Evolutionary conservation across 2,797 vertebrate species (phyloP), one percentile per base, ranked within the genome.

Genomic region (Pseudomugil tenellus): DNA sequence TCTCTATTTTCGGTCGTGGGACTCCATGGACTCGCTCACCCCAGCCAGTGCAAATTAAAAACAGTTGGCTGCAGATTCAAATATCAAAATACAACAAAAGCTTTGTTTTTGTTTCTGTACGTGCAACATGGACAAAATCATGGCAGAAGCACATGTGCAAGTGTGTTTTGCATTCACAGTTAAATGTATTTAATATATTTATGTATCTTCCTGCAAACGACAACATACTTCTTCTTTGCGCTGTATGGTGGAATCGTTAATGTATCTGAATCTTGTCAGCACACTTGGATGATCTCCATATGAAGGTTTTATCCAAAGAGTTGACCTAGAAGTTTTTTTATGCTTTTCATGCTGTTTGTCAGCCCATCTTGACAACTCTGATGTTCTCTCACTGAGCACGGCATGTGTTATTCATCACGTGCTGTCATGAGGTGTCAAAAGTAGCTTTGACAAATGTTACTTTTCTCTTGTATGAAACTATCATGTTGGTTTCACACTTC

Each of bases 1-100:
- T 70, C 77, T 81, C 84, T 89, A 87, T 89, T 90, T 88, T 80
- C 25, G 41, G 86, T 91, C 87, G 88, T 87, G 77, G 61, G 81
- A 87, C 86, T 86, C 54, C 11, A 21, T 84, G 87, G n/a, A 89
- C 89, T 59, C 49, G 9, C 55, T 91, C 85, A 90, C 85, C 87
- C 76, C 58, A 52, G 74, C 67, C 63, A 23, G 59, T 35, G 58
- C 74, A 81, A 84, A 88, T 77, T 35, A 74, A 79, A 85, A 86
- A 74, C 77, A 86, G 52, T 87, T 53, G 71, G 62, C 77, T 76
- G 68, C 60, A 77, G 65, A 78, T 79, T 67, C 62, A 59, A 59
- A 72, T 53, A 32, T 73, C 26, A 67, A 78, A 84, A 76, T 61
- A 70, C 26, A 53, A 23, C 52, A 74, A 6, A 37, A 32, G 46